phyloP scores from a whole-genome alignment of 2,888 invertebrate genomes.

The Caenorhabditis angaria region DNA sequence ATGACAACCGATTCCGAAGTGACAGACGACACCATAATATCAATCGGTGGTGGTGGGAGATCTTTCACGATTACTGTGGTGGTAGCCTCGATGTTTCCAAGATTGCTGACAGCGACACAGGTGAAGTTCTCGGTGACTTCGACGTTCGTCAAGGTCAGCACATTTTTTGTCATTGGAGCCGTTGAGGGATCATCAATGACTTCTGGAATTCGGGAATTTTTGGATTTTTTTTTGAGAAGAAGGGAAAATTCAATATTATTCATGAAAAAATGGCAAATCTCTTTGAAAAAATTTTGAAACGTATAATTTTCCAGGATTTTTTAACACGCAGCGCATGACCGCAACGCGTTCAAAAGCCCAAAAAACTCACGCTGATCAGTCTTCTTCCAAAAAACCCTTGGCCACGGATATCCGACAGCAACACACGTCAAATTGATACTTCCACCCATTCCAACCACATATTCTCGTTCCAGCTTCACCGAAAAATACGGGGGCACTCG shows the following conservation, averaged over 20 bases:
- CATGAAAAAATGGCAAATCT: too few species aligned
- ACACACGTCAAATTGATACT: constrained; percentile 93
- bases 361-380: constrained; percentile 39
- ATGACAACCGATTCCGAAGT: constrained; percentile 91
- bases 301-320: neutral
- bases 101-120: constrained; percentile 91
- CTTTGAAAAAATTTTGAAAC: neutral
- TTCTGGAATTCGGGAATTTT: constrained; percentile 31
- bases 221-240: too few species aligned
- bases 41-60: constrained; percentile 87
- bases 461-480: constrained; percentile 84
- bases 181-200: constrained; percentile 60
- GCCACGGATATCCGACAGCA: constrained; percentile 97
- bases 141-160: constrained; percentile 85
- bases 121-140: constrained; percentile 92
- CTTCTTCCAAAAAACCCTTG: constrained; percentile 82
- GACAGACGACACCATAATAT: constrained; percentile 89
- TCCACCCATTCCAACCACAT: constrained; percentile 90
- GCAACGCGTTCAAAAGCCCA: too few species aligned
- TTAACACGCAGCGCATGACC: neutral
- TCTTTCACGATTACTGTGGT: constrained; percentile 92
- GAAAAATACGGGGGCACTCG: constrained; percentile 95
- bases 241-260: too few species aligned
- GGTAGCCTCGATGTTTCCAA: constrained; percentile 88
- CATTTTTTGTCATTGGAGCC: constrained; percentile 80